Percentiles rank a stretch among this genome's conserved stretches.
Conservation (phyloP, 2,888 invertebrate species). For the Tortrix viridana region DNA sequence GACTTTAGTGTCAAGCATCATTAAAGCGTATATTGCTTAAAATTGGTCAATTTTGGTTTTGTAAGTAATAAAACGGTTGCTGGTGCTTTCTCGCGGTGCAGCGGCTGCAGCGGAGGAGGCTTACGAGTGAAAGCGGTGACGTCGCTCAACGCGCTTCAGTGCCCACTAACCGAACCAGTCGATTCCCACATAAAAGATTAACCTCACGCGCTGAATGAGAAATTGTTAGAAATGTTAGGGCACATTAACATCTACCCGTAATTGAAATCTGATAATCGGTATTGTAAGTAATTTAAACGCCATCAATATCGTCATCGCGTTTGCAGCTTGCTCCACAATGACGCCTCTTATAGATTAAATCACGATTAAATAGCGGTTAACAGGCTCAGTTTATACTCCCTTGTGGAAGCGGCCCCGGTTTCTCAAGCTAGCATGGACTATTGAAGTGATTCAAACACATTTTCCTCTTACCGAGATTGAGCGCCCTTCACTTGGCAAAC, state of each 20-base stretch:
- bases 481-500: slow-evolving; percentile 25
- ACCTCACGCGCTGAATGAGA: slow-evolving; percentile 11
- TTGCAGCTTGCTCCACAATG: slow-evolving; percentile 1
- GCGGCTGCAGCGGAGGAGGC: slow-evolving; percentile 43
- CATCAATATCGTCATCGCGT: slow-evolving; percentile 16
- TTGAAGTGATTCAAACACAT: slow-evolving; percentile 19
- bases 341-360: slow-evolving; percentile 7
- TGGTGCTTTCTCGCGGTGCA: slow-evolving; percentile 71
- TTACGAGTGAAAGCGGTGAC: slow-evolving; percentile 72
- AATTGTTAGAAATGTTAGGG: slow-evolving; percentile 13
- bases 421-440: slow-evolving; percentile 4
- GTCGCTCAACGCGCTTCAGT: slow-evolving; percentile 57
- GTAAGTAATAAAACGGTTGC: slow-evolving; percentile 51
- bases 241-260: slow-evolving; percentile 21
- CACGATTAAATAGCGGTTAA: not conserved
- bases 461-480: slow-evolving; percentile 24
- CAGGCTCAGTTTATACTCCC: not conserved
- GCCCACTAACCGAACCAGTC: slow-evolving; percentile 38
- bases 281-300: slow-evolving; percentile 26
- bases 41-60: slow-evolving; percentile 34
- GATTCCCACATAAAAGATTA: slow-evolving; percentile 16
- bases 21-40: slow-evolving; percentile 33
- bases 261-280: slow-evolving; percentile 28
- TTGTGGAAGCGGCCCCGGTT: slow-evolving; percentile 3
- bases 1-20: slow-evolving; percentile 26